phyloP scores from a whole-genome alignment of 2,888 invertebrate species.

The Drosophila recens region DNA sequence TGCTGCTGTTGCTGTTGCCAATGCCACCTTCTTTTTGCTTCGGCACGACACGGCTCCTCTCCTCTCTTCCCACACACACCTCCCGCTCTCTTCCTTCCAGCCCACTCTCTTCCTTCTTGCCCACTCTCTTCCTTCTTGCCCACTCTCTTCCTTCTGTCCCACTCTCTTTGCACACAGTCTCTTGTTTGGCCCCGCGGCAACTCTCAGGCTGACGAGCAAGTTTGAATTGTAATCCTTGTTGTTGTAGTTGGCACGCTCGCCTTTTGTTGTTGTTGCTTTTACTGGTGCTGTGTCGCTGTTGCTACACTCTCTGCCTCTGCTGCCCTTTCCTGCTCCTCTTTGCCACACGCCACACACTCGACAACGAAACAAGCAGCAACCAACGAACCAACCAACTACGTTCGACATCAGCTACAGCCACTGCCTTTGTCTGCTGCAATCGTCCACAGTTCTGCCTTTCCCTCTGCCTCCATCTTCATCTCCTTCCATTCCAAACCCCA shows the following conservation, averaged over 20 bases:
- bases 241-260: constrained; percentile 77
- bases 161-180: not conserved
- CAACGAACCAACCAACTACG: constrained; percentile 54
- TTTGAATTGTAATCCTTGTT: constrained; percentile 79
- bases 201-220: constrained; percentile 75
- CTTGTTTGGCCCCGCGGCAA: constrained; percentile 30
- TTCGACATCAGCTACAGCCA: constrained; percentile 66
- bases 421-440: constrained; percentile 11
- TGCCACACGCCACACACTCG: not conserved
- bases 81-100: not conserved
- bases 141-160: not conserved
- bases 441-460: not conserved
- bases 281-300: constrained; percentile 24
- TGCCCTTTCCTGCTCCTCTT: not conserved
- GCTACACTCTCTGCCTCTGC: constrained; percentile 10
- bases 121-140: not conserved
- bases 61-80: not conserved
- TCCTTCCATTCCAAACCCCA: not conserved
- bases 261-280: constrained; percentile 44
- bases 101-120: not conserved
- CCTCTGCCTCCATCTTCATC: too few species aligned
- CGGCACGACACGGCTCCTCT: constrained; percentile 41
- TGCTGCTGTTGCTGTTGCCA: constrained; percentile 7
- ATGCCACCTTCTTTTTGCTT: constrained; percentile 20
- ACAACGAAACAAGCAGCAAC: constrained; percentile 41